Evolutionary conservation across 2,113 vertebrate species (phyloP).

Genomic region (Atlantisia rogersi): DNA sequence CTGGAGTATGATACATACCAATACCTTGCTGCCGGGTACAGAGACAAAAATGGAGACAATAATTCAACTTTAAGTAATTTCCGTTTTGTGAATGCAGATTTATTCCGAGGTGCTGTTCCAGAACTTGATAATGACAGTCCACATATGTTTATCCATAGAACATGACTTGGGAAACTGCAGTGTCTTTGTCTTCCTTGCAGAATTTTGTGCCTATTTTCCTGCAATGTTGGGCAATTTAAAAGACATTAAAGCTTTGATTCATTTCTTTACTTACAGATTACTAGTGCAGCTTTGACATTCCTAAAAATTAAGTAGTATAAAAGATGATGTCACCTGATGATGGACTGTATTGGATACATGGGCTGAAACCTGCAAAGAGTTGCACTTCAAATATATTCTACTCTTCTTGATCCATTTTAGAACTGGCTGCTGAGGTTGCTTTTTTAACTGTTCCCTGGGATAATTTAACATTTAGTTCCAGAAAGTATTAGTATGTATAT

Average conservation of each 20-base stretch:
- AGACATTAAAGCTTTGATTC: background rate
- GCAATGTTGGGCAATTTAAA: background rate
- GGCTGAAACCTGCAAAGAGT: background rate
- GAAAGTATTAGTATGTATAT: background rate
- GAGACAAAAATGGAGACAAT: background rate
- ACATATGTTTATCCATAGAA: background rate
- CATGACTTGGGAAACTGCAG: background rate
- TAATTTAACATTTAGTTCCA: background rate
- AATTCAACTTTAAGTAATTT: background rate
- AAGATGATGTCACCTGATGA: background rate
- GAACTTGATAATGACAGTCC: background rate
- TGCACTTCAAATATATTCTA: background rate
- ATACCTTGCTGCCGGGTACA: background rate
- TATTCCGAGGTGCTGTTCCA: background rate
- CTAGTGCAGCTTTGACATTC: background rate
- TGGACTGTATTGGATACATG: background rate
- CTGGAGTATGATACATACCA: background rate
- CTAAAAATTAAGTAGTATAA: background rate
- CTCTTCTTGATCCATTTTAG: background rate
- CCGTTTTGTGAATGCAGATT: background rate
- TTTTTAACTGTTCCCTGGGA: background rate
- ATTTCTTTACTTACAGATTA: background rate
- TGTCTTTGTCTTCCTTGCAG: background rate
- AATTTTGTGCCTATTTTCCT: background rate
- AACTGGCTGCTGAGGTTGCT: background rate